phyloP scores from a whole-genome alignment of 2,113 vertebrate genomes.

The Gasterosteus aculeatus region DNA sequence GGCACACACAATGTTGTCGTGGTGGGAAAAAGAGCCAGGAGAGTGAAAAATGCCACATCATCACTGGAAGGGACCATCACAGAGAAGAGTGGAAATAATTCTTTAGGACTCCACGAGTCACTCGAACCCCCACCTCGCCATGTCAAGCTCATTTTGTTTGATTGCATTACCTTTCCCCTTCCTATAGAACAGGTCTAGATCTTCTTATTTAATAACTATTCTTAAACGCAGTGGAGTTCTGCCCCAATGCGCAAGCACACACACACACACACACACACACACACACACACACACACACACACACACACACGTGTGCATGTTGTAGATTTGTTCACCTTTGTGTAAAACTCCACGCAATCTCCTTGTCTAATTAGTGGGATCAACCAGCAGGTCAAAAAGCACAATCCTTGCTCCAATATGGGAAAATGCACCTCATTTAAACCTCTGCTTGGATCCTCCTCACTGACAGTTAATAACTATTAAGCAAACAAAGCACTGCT shows the following conservation, averaged over 20 bases:
- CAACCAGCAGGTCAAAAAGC: constrained; percentile 18
- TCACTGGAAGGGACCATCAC: constrained; percentile 73
- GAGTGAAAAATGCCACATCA: constrained; percentile 20
- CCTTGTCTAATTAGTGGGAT: constrained; percentile 47
- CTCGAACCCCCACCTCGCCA: too few relatives aligned
- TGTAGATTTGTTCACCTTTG: background rate
- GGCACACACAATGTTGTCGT: constrained; percentile 59
- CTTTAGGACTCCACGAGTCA: too few relatives aligned
- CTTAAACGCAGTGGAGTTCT: too few relatives aligned
- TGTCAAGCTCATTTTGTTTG: too few relatives aligned
- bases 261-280: too few relatives aligned
- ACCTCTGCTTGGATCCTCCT: background rate
- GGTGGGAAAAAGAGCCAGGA: constrained; percentile 35
- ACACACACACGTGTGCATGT: too few relatives aligned
- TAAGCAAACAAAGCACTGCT: background rate
- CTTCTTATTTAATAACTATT: too few relatives aligned
- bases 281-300: too few relatives aligned
- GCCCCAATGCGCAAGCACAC: too few relatives aligned
- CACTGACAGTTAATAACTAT: background rate
- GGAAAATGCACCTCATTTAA: constrained; percentile 16
- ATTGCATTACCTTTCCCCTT: too few relatives aligned
- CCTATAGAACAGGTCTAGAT: too few relatives aligned
- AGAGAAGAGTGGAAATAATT: constrained; percentile 32
- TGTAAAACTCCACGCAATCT: constrained; percentile 58
- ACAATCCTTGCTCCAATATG: constrained; percentile 26